These are phyloP conservation scores for Amphimedon queenslandica DNA, from an alignment of 37 sponge, comb jelly and placozoan genomes.

Conservation along the genomic window DNA sequence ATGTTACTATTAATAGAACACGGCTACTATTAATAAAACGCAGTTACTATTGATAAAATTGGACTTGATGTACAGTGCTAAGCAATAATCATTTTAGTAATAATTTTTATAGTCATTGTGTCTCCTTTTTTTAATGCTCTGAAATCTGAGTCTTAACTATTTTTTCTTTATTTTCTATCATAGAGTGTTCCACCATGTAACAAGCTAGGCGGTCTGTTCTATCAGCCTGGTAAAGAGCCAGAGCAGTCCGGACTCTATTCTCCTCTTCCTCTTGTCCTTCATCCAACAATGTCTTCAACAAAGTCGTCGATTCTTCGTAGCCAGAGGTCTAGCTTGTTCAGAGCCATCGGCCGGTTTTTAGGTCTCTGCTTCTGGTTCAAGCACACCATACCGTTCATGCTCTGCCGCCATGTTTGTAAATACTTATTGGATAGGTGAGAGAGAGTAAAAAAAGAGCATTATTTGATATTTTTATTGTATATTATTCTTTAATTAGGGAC, in stretches of 20 bases:
- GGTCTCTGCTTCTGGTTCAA: constrained; percentile 84
- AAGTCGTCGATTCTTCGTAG: background rate
- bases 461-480: background rate
- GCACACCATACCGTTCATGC: constrained; percentile 82
- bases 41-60: too few relatives aligned
- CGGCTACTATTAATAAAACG: too few relatives aligned
- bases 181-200: constrained; percentile 41
- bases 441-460: background rate
- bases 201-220: constrained; percentile 62
- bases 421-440: constrained; percentile 75
- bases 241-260: constrained; percentile 45
- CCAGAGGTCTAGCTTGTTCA: constrained; percentile 29
- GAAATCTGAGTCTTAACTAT: background rate
- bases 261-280: constrained; percentile 39
- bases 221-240: constrained; percentile 38
- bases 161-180: constrained; percentile 2
- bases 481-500: constrained; percentile 25
- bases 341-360: constrained; percentile 77
- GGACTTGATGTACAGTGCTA: too few relatives aligned
- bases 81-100: too few relatives aligned
- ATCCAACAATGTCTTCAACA: background rate
- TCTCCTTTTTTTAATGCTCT: too few relatives aligned
- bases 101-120: too few relatives aligned
- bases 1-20: too few relatives aligned
- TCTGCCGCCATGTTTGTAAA: constrained; percentile 89